phyloP scores from a whole-genome alignment of 2,797 vertebrate genomes.

The Phoebastria nigripes region DNA sequence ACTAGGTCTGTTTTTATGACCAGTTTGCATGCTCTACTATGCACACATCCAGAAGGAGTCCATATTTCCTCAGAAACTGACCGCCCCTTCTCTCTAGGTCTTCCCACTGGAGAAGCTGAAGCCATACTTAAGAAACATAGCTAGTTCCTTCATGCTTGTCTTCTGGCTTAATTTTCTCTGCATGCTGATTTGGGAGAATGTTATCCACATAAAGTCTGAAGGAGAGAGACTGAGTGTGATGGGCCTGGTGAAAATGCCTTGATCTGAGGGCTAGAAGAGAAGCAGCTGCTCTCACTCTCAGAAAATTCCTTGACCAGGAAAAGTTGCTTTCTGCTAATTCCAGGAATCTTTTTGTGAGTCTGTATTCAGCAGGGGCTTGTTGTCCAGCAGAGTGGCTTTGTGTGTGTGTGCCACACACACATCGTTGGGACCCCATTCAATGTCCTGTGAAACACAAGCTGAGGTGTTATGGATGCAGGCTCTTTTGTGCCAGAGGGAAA shows the following conservation, averaged over 20 bases:
- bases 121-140: not conserved
- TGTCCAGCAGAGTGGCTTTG: not conserved
- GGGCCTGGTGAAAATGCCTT: not conserved
- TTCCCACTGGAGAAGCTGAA: not conserved
- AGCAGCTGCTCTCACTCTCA: not conserved
- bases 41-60: too few species aligned
- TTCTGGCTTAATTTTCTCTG: not conserved
- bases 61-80: not conserved
- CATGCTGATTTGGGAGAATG: not conserved
- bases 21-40: not conserved
- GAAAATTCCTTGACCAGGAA: not conserved
- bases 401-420: rapidly evolving
- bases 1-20: not conserved
- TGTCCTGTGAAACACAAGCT: too few species aligned
- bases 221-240: not conserved
- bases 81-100: not conserved
- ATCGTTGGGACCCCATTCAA: not conserved
- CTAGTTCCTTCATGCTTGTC: not conserved
- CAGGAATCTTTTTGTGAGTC: not conserved
- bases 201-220: not conserved
- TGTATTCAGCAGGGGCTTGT: not conserved
- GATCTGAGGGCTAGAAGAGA: not conserved
- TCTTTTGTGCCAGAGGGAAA: not conserved
- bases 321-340: not conserved
- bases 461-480: too few species aligned